Evolutionary conservation across 2,888 invertebrate genomes (phyloP), one percentile per base, ranked within the genome.

Genomic region (Andrena camellia): DNA sequence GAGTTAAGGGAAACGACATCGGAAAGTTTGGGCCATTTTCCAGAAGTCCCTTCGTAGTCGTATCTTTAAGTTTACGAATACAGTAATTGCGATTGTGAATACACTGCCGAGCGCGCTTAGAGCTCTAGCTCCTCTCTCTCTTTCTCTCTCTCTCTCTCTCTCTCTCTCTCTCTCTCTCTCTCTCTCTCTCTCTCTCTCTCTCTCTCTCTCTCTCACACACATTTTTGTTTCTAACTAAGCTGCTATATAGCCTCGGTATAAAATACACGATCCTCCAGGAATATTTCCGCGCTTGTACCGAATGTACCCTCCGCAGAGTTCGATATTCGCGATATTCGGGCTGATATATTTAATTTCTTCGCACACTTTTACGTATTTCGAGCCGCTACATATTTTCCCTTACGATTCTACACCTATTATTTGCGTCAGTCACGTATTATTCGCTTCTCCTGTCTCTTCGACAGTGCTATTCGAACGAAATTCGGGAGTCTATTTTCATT

Each of bases 31-130:
- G 81, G 88, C 88, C 87, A 86, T 78, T 88, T 89, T 86, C 85
- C 79, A 81, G 73, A 80, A 88, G 83, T 85, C 79, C 85, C 88
- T 84, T 23, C 31, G 90, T 91, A 91, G 88, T 83, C 83, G 85
- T 91, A 91, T 85, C 78, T 89, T 92, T 93, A 92, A 92, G 91
- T 92, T 57, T 92, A 90, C 83, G 86, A 89, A 90, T 86, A 90
- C 89, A 90, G 88, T 92, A 90, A 90, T 83, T 92, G 93, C 93
- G 93, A 94, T 93, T 93, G 93, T 94, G 92, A 94, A 94, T 93
- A 94, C 94, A 94, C 93, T 93, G 93, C 91, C 92, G 93, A 93
- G 93, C 91, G 93, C 92, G 92, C 92, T 93, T 93, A 87, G 91
- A 92, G 91, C 92, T 93, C 92, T 92, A 92, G 90, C 91, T 92